Evolutionary conservation across 2,113 vertebrate species (phyloP), one percentile per base, ranked within the genome.

Genomic region (Balaenoptera acutorostrata): DNA sequence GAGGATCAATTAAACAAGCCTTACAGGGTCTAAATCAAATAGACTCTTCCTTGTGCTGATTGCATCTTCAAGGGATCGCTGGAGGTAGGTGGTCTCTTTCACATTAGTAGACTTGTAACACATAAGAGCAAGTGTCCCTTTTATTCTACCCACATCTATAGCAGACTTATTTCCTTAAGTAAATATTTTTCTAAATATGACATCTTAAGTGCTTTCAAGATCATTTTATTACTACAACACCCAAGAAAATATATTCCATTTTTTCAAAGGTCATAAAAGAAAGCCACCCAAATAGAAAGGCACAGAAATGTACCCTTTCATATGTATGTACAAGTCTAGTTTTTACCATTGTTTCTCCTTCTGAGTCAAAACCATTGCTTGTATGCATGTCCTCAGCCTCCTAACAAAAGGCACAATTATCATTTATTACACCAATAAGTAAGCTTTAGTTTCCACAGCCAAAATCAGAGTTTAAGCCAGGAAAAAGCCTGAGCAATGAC

Each of bases 131-230:
- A 39, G 2, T 21, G 25, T n/a, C 21, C 21, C 8, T 97, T 91
- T 88, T 64, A 88, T 69, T 64, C 72, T 68, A 72, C 15, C 66
- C 66, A 72, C 10, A 69, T 68, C 83, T 80, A 36, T 36, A 68
- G 17, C 25, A 78, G n/a, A 74, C 17, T 52, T 95, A 13, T 66
- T 90, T 90, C 64, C 69, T 36, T 36, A 87, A 92, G 39, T 72
- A 92, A 68, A 80, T 72, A 83, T 15, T 93, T 92, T 94, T 61
- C 36, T 69, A 95, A 93, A 91, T 89, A 92, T 61, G 27, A 66
- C 44, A 31, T 78, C 4, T 46, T 80, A 81, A 74, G 9, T 95
- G 57, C 33, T 95, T 96, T 41, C 83, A 89, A 89, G 13, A 88
- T 31, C 33, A 89, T 92, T 41, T 15, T 83, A 63, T 49, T 69